Conservation (phyloP, 2,113 vertebrate species). For the Thymallus thymallus region DNA sequence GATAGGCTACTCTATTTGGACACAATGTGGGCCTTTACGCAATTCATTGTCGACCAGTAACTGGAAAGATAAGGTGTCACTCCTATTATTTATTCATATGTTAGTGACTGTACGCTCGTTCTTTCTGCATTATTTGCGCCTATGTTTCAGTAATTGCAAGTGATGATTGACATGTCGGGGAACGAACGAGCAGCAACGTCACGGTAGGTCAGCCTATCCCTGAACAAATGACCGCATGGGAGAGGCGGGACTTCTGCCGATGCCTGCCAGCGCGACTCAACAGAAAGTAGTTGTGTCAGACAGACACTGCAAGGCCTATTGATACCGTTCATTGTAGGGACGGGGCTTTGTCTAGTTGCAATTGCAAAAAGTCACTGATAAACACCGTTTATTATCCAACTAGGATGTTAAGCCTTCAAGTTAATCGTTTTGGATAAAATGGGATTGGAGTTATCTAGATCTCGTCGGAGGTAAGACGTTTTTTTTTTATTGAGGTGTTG, state of each 20-base stretch:
- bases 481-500: not conserved
- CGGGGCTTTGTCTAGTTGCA: not conserved
- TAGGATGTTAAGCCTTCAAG: not conserved
- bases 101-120: no score
- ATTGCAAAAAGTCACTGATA: not conserved
- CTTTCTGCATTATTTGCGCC: not conserved
- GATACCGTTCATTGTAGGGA: no score
- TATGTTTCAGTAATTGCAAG: not conserved
- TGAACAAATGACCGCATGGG: constrained; percentile 20
- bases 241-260: constrained; percentile 24
- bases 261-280: constrained; percentile 19
- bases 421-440: not conserved
- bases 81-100: no score
- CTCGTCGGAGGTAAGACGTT: constrained; percentile 20
- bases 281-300: constrained; percentile 8
- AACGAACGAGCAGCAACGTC: constrained; percentile 2
- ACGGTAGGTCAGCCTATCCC: not conserved
- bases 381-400: not conserved
- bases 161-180: constrained; percentile 25
- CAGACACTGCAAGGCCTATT: no score
- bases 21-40: not conserved
- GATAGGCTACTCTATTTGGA: not conserved
- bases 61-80: not conserved
- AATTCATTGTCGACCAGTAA: not conserved
- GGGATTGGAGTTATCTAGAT: constrained; percentile 10